phyloP scores from a whole-genome alignment of 2,797 vertebrate species.

The Saxicola maurus region DNA sequence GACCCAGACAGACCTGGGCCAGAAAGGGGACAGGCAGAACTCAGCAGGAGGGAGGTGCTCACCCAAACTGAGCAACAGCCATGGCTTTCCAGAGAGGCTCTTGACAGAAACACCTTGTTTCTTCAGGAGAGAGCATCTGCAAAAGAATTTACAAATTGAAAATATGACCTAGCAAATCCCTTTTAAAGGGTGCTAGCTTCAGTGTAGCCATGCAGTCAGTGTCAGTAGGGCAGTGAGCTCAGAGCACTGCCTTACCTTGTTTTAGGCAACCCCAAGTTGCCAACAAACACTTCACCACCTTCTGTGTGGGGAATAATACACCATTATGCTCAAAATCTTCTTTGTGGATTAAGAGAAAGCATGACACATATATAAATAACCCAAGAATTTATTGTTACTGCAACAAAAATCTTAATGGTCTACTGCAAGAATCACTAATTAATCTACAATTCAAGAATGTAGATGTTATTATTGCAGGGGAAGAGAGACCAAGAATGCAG shows the following conservation, averaged over 20 bases:
- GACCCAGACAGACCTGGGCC: background rate
- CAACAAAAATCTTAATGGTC: background rate
- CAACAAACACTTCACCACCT: background rate
- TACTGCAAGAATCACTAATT: background rate
- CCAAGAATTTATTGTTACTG: background rate
- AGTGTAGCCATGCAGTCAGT: background rate
- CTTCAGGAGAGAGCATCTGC: background rate
- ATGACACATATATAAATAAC: background rate
- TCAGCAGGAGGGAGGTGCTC: background rate
- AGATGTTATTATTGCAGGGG: background rate
- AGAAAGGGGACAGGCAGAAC: background rate
- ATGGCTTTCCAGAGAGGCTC: background rate
- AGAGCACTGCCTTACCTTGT: background rate
- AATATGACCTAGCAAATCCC: fast-evolving
- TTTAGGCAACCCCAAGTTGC: fast-evolving
- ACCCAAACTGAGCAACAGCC: background rate
- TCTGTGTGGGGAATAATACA: background rate
- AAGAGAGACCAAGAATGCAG: background rate
- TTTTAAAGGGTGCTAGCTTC: background rate
- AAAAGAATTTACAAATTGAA: background rate
- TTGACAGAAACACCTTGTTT: background rate
- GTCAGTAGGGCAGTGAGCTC: background rate
- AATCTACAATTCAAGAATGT: background rate
- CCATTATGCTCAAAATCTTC: background rate
- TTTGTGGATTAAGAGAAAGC: background rate